Percentiles rank a stretch among this genome's conserved stretches.
Conservation (phyloP, 2,888 invertebrate genomes). For the Pterostichus niger region DNA sequence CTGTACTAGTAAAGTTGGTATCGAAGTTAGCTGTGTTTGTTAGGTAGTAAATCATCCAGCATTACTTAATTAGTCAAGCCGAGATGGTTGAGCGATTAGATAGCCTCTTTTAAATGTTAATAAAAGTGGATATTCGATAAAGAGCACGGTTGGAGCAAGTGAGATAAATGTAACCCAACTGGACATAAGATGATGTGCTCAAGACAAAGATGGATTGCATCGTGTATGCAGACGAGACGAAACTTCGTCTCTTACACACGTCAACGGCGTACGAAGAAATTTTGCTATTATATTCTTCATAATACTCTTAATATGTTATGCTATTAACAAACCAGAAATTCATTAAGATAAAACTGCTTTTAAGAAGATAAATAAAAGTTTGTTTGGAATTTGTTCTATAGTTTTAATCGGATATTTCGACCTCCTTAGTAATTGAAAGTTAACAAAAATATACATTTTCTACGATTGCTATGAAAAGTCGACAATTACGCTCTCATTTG, state of each 20-base stretch:
- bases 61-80: slow-evolving; percentile 58
- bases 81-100: slow-evolving; percentile 45
- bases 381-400: neutral
- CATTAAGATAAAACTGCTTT: neutral
- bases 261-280: neutral
- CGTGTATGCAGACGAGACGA: slow-evolving; percentile 25
- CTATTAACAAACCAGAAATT: neutral
- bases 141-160: slow-evolving; percentile 8
- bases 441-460: neutral
- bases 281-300: neutral
- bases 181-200: slow-evolving; percentile 10
- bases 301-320: neutral
- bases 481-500: no score
- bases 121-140: slow-evolving; percentile 57
- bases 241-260: slow-evolving; percentile 4
- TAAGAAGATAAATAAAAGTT: neutral
- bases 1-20: no score
- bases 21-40: slow-evolving; percentile 1
- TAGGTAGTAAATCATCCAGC: slow-evolving; percentile 52
- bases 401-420: neutral
- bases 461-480: no score
- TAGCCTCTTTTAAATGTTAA: slow-evolving; percentile 58
- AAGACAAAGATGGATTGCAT: neutral
- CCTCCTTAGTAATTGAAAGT: neutral
- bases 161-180: neutral